A percentile compares a stretch with the other conserved stretches of the same genome.
Evolutionary conservation across 1,140 invertebrate species (phyloP).

Genomic region (Carposina sasakii): DNA sequence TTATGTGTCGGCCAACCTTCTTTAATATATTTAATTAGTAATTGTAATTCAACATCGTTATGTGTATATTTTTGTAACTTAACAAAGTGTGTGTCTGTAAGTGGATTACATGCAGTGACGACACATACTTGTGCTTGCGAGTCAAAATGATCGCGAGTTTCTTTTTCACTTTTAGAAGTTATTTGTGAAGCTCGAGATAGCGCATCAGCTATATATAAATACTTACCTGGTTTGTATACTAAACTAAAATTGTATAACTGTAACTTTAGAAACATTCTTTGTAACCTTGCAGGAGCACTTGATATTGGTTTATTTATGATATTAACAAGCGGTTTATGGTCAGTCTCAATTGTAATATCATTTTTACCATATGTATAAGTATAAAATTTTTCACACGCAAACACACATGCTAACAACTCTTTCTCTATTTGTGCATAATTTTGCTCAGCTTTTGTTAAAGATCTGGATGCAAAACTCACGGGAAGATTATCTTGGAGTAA

Average conservation of each 20-base stretch:
- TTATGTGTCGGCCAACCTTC: slow-evolving; percentile 7
- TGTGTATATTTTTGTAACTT: neutral
- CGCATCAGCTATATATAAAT: slow-evolving; percentile 32
- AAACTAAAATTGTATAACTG: slow-evolving; percentile 34
- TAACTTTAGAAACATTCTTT: slow-evolving; percentile 48
- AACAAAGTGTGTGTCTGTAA: slow-evolving; percentile 2
- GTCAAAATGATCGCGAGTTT: neutral
- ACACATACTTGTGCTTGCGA: slow-evolving; percentile 3
- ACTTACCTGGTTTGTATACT: slow-evolving; percentile 38
- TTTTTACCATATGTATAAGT: slow-evolving; percentile 4
- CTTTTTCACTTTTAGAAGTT: too few relatives aligned
- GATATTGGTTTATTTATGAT: slow-evolving; percentile 10
- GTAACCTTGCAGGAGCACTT: slow-evolving; percentile 1
- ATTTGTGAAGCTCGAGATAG: slow-evolving; percentile 9
- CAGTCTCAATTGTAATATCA: neutral
- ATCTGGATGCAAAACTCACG: slow-evolving; percentile 38
- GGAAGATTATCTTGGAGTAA: slow-evolving; percentile 43
- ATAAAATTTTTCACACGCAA: slow-evolving; percentile 16
- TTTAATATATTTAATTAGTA: neutral
- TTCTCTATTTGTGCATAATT: slow-evolving; percentile 23
- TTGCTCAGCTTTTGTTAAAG: slow-evolving; percentile 37
- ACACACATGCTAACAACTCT: slow-evolving; percentile 9
- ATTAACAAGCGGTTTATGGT: slow-evolving; percentile 4
- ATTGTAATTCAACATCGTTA: neutral
- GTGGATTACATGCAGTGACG: neutral